phyloP scores from a whole-genome alignment of 2,797 vertebrate species.

The Benthosema pterotum region DNA sequence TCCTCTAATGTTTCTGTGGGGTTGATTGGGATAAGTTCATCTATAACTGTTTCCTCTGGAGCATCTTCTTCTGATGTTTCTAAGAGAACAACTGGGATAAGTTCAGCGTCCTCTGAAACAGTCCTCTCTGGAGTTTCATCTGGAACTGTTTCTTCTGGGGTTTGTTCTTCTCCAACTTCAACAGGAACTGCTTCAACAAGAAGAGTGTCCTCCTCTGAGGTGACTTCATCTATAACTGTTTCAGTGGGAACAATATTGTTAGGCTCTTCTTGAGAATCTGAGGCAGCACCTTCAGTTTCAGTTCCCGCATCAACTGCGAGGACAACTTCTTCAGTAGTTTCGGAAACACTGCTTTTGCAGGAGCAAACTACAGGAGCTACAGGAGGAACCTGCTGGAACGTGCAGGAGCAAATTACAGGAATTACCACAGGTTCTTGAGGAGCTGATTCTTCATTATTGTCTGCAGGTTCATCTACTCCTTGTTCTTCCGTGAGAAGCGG shows the following conservation, averaged over 20 bases:
- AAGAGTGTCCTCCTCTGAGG: background rate
- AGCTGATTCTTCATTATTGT: background rate
- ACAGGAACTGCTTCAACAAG: background rate
- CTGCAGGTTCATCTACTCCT: background rate
- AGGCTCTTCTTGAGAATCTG: background rate
- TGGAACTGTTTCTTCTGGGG: no score
- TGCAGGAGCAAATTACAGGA: background rate
- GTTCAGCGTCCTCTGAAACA: background rate
- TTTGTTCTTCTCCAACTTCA: background rate
- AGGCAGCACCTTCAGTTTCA: background rate
- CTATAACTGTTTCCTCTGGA: conserved; percentile 3
- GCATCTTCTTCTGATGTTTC: conserved; percentile 18
- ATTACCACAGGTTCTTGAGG: conserved; percentile 16
- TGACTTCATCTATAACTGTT: background rate
- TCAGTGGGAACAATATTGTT: no score
- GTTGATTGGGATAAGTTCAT: no score
- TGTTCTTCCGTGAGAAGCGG: conserved; percentile 14
- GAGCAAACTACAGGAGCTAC: conserved; percentile 1
- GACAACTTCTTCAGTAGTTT: background rate
- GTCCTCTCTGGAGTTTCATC: conserved; percentile 1
- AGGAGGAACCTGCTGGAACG: background rate
- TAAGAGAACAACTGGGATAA: no score
- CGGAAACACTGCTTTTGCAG: background rate
- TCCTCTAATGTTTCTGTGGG: no score
- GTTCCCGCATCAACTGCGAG: background rate